Evolutionary conservation across 2,113 vertebrate genomes (phyloP).

Genomic region (Piaya cayana): DNA sequence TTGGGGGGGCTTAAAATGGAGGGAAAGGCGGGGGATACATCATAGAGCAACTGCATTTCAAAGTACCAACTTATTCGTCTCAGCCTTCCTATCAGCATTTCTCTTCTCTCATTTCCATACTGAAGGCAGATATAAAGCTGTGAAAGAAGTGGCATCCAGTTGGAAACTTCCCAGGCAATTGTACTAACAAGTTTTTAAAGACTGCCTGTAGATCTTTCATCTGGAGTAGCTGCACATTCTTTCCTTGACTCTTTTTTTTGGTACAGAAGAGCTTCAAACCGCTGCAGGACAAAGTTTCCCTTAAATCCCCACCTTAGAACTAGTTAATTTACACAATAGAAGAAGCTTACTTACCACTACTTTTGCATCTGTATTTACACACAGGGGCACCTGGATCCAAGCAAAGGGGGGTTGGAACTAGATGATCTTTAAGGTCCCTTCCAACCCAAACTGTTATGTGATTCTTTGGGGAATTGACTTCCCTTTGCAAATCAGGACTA

Average conservation of each 20-base stretch:
- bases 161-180: conserved; percentile 64
- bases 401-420: neutral
- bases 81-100: conserved; percentile 22
- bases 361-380: conserved; percentile 56
- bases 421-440: too few relatives aligned
- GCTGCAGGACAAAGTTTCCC: conserved; percentile 48
- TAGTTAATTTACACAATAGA: conserved; percentile 52
- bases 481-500: conserved; percentile 4
- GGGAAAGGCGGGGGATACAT: neutral
- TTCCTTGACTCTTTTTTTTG: conserved; percentile 39
- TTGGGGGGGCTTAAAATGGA: neutral
- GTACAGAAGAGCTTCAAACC: conserved; percentile 40
- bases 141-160: conserved; percentile 60
- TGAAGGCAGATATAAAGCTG: conserved; percentile 27
- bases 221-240: conserved; percentile 67
- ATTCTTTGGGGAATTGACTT: conserved; percentile 28
- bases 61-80: neutral
- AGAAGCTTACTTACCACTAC: conserved; percentile 6
- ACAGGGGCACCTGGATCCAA: conserved; percentile 32
- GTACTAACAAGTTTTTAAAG: conserved; percentile 66
- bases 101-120: conserved; percentile 44
- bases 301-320: conserved; percentile 42
- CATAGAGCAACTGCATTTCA: conserved; percentile 22
- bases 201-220: conserved; percentile 64
- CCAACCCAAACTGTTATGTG: too few relatives aligned